phyloP scores from a whole-genome alignment of 2,797 vertebrate species.

The Pyrocephalus nanus region DNA sequence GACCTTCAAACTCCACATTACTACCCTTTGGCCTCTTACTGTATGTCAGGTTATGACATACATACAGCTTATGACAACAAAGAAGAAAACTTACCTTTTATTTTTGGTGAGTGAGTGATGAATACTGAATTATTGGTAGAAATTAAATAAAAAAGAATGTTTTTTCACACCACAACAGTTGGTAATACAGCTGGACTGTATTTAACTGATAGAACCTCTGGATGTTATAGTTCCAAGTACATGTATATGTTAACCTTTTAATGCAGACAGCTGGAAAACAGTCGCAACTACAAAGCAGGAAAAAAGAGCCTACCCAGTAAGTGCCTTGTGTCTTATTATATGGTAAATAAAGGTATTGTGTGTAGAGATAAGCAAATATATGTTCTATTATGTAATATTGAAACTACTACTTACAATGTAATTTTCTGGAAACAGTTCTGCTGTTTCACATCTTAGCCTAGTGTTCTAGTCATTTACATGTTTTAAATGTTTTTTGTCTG shows the following conservation, averaged over 20 bases:
- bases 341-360: neutral
- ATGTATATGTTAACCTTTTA: rapidly evolving
- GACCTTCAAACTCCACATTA: neutral
- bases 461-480: neutral
- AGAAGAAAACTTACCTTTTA: neutral
- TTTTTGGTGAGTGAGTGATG: neutral
- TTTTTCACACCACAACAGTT: neutral
- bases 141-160: neutral
- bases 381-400: neutral
- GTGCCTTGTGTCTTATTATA: neutral
- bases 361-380: neutral
- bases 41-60: neutral
- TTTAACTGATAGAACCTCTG: neutral
- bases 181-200: neutral
- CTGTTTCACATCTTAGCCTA: neutral
- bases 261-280: neutral
- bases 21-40: neutral
- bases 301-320: neutral
- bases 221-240: neutral
- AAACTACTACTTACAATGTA: neutral
- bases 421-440: neutral
- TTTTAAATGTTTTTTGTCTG: neutral
- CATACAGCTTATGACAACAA: neutral
- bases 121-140: neutral
- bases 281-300: neutral